phyloP scores from a whole-genome alignment of 2,113 vertebrate genomes.

The Neolamprologus sp. region DNA sequence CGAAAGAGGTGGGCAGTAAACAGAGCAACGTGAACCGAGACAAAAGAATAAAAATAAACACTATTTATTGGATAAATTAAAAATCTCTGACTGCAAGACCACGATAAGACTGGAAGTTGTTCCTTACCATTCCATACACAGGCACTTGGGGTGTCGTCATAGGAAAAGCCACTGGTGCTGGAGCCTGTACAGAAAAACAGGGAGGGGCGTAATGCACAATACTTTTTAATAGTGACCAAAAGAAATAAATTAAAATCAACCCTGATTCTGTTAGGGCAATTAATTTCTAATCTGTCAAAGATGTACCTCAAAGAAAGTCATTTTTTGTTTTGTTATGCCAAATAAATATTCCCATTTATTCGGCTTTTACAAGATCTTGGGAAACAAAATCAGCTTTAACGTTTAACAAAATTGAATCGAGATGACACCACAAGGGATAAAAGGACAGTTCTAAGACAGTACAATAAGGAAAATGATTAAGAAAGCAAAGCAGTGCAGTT shows the following conservation, averaged over 20 bases:
- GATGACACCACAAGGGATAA: neutral
- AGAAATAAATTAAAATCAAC: neutral
- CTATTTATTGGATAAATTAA: neutral
- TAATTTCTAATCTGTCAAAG: neutral
- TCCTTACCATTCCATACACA: constrained; percentile 88
- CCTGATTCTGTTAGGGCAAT: neutral
- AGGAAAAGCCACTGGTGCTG: constrained; percentile 81
- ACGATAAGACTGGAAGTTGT: neutral
- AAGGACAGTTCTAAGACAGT: neutral
- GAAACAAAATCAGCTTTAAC: neutral
- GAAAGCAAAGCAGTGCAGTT: neutral
- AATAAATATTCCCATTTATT: neutral
- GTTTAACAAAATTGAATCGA: neutral
- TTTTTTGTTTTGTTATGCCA: neutral
- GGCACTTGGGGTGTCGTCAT: constrained; percentile 88
- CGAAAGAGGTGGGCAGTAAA: neutral
- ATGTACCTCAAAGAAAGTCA: neutral
- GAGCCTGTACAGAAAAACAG: constrained; percentile 63
- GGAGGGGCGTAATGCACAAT: neutral
- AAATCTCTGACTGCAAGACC: neutral
- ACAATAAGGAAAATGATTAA: neutral
- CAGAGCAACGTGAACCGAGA: neutral
- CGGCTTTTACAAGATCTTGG: neutral
- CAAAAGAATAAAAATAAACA: neutral
- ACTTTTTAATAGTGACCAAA: neutral